Base-by-base conservation (phyloP, 92 coral and sea anemone genomes). In the Palythoa grandis region DNA sequence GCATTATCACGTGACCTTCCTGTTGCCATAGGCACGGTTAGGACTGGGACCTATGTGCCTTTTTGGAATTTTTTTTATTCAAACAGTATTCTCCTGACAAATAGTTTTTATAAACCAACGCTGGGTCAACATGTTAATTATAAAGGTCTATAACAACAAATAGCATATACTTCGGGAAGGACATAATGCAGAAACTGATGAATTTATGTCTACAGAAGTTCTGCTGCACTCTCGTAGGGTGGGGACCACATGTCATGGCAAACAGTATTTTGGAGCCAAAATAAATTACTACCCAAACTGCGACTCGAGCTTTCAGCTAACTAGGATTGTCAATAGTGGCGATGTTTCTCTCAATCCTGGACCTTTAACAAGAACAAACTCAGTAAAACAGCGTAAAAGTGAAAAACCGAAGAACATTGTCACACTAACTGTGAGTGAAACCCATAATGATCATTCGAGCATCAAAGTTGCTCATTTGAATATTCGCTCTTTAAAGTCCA, bases 301-400 rank as follows among this genome's bases (percentile, higher is more conserved):
- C 10, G 69, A 63, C 2, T 63, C 86, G 61, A 10, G 86, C 72
- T 79, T 72, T 17, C 71, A 73, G 9, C 57, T 56, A 12, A 35
- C 85, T 61, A 82, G 79, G 77, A 72, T 74, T 87, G 25, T 75
- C 22, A 83, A 61, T 47, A 88, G 92, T 24, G 83, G 88, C 7
- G 86, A 89, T 57, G 76, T 85, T 10, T 77, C 88, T 6, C 73
- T 39, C 9, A 89, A 89, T 37, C 89, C 76, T 53, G 89, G 86
- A 2, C 92, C 89, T n/a, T 66, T 5, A 13, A 37, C 50, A 5
- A 68, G 79, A 38, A 20, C 78, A 52, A 71, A 71, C 70, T 23
- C 23, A 63, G 23, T 23, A 63, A 58, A 58, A 16, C n/a, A 16
- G 65, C 65, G 25, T 17, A 63, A 48, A 3, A 38, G 39, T 11